These are phyloP conservation scores for Protobothrops mucrosquamatus DNA, from an alignment of 2,113 vertebrate species.

Conservation along the genomic window DNA sequence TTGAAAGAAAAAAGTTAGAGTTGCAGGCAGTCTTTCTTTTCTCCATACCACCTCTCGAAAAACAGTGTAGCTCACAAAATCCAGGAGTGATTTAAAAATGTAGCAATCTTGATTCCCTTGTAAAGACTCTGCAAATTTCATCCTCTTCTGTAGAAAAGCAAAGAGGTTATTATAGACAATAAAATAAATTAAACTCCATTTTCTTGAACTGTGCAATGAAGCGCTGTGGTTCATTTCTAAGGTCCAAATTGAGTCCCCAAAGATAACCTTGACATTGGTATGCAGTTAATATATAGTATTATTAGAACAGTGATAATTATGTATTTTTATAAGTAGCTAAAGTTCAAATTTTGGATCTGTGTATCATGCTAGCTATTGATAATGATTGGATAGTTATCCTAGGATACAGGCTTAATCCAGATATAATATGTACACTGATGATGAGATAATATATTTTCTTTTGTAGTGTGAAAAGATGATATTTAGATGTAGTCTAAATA, in stretches of 20 bases:
- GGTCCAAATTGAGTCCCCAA: background rate
- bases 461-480: background rate
- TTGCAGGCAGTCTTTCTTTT: background rate
- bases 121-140: background rate
- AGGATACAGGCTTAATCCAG: background rate
- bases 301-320: background rate
- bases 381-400: background rate
- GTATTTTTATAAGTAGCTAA: background rate
- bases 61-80: background rate
- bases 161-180: background rate
- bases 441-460: background rate
- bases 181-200: background rate
- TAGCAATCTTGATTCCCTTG: background rate
- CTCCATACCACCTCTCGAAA: background rate
- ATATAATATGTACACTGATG: background rate
- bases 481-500: background rate
- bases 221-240: background rate
- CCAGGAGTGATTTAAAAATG: background rate
- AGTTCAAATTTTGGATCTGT: background rate
- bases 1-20: background rate
- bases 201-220: background rate
- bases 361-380: background rate
- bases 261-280: background rate
- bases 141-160: background rate
- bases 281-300: background rate